Evolutionary conservation across 2,113 vertebrate genomes (phyloP).

Genomic region (Uropsilus gracilis): DNA sequence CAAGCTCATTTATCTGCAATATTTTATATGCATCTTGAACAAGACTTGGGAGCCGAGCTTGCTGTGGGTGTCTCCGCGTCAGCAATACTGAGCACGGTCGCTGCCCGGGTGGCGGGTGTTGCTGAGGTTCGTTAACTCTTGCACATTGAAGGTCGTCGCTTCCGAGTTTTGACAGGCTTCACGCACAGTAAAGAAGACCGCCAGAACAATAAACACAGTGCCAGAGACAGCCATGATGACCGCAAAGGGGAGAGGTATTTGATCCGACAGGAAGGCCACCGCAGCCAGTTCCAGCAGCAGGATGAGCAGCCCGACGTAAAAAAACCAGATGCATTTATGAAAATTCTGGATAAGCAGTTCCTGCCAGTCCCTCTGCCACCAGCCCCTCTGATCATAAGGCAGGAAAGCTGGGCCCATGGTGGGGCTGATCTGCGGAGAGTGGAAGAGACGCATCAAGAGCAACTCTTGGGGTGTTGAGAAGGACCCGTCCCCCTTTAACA

Average conservation of each 20-base stretch:
- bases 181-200: not conserved
- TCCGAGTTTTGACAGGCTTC: not conserved
- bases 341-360: not conserved
- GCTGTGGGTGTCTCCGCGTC: not conserved
- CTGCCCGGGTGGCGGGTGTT: not conserved
- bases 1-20: too few species aligned
- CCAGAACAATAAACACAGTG: not conserved
- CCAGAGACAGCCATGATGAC: not conserved
- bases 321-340: not conserved
- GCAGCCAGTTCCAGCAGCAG: not conserved
- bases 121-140: not conserved
- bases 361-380: not conserved
- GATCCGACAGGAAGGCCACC: not conserved
- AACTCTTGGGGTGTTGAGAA: not conserved
- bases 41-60: too few species aligned
- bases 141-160: not conserved
- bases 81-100: not conserved
- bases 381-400: not conserved
- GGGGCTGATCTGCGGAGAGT: not conserved
- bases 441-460: not conserved
- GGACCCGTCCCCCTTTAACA: not conserved
- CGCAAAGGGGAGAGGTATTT: not conserved
- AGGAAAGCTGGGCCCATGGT: not conserved
- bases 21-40: too few species aligned
- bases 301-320: not conserved